These are phyloP conservation scores for Hecatera dysodea DNA, from an alignment of 2,888 invertebrate genomes.

Conservation along the genomic window DNA sequence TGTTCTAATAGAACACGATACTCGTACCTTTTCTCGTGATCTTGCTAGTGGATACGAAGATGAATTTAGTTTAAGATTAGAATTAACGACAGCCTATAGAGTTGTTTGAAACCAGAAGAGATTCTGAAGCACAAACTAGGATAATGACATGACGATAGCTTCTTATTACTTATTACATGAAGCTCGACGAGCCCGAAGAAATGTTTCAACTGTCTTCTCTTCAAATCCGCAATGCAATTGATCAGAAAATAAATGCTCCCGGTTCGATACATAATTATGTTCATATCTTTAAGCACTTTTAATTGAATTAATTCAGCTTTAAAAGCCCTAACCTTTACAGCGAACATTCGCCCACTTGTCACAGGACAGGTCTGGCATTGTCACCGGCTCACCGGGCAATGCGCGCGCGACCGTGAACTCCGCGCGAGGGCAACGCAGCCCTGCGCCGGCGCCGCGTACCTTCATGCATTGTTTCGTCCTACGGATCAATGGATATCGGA, in stretches of 20 bases:
- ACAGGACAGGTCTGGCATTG: slow-evolving; percentile 55
- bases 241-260: too few relatives aligned
- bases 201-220: too few relatives aligned
- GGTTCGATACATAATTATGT: too few relatives aligned
- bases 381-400: slow-evolving; percentile 57
- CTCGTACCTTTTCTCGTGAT: too few relatives aligned
- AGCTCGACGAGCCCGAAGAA: too few relatives aligned
- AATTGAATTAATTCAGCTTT: neutral
- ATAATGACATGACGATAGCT: neutral
- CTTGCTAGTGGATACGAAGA: too few relatives aligned
- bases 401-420: slow-evolving; percentile 74
- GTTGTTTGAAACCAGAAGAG: neutral
- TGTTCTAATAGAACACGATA: too few relatives aligned
- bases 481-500: slow-evolving; percentile 46
- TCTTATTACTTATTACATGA: too few relatives aligned
- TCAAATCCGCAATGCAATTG: too few relatives aligned
- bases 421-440: slow-evolving; percentile 60
- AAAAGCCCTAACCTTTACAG: slow-evolving; percentile 15
- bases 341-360: slow-evolving; percentile 54
- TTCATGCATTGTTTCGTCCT: slow-evolving; percentile 46
- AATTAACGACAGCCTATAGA: neutral
- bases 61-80: neutral
- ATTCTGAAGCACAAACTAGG: neutral
- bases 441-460: slow-evolving; percentile 57
- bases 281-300: neutral